These are phyloP conservation scores for Copsychus sechellarum DNA, from an alignment of 2,113 vertebrate genomes.

Conservation along the genomic window DNA sequence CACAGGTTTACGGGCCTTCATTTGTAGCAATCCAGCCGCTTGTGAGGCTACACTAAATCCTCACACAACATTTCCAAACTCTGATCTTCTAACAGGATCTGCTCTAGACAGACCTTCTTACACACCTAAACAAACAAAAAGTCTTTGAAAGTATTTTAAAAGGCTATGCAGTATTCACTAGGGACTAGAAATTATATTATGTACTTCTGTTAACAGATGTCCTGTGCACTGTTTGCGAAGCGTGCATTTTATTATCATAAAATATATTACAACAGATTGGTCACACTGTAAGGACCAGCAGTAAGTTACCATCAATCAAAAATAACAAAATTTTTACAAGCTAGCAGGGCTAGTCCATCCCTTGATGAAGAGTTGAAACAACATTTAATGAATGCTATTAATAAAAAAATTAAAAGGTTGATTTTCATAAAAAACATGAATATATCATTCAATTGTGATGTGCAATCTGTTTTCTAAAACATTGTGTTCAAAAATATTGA, in stretches of 20 bases:
- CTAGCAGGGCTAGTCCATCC: neutral
- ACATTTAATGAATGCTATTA: neutral
- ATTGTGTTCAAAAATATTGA: conserved; percentile 1
- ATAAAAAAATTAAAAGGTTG: neutral
- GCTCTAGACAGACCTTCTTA: neutral
- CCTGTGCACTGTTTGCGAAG: neutral
- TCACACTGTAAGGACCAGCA: neutral
- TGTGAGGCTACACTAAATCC: neutral
- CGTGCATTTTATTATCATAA: neutral
- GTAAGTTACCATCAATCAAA: neutral
- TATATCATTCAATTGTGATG: neutral
- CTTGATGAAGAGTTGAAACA: neutral
- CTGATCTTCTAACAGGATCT: neutral
- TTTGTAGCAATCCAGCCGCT: neutral
- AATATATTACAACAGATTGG: neutral
- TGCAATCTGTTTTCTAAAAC: conserved; percentile 26
- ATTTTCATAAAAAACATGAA: neutral
- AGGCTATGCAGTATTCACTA: neutral
- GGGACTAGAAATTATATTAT: neutral
- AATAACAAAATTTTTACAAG: neutral
- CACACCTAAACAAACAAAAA: neutral
- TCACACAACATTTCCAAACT: neutral
- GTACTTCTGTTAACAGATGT: neutral
- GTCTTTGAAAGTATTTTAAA: neutral
- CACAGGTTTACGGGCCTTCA: neutral